Evolutionary conservation across 2,797 vertebrate genomes (phyloP), one percentile per base, ranked within the genome.

Genomic region (Gymnocypris eckloni): DNA sequence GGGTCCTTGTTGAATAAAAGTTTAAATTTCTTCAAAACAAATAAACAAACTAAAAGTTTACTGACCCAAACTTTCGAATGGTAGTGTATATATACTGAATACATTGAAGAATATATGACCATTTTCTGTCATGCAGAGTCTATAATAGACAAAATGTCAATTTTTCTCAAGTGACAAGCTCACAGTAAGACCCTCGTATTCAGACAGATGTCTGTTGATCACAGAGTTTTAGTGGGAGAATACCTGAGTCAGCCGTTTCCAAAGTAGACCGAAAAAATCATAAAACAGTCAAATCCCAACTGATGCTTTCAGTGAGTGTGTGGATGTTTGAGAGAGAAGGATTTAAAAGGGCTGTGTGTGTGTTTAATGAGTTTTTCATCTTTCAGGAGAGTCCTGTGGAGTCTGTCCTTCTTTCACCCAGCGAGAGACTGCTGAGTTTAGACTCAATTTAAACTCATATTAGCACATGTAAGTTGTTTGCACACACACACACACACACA

Each of bases 311-410:
- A 69, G 67, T 81, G 71, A 50, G 48, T 86, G 77, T 79, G 48
- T 81, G 82, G 64, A 76, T 41, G 41, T 81, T 72, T 86, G 56
- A 85, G 83, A 79, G 67, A 72, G 77, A 48, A 73, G 43, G 84
- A 86, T 81, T 86, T 64, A 75, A 73, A 73, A 48, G 56, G 10
- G 50, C 59, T 84, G 70, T 33, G 66, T 82, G 83, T 75, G 72
- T 85, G 84, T 80, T 85, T 88, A 87, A 87, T 86, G 79, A 80
- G 64, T 76, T 87, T 82, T 89, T 86, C 73, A 87, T 88, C 79
- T 89, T 89, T 82, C 89, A 90, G 90, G 90, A 90, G 90, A 89
- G 84, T 89, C 87, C 87, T 87, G 87, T 79, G 87, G 90, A 89
- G 89, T 88, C 87, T 88, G 89, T 86, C 90, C 88, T 87, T 85